Base-by-base conservation (phyloP, 2,797 vertebrate species). In the Pogoniulus pusillus region DNA sequence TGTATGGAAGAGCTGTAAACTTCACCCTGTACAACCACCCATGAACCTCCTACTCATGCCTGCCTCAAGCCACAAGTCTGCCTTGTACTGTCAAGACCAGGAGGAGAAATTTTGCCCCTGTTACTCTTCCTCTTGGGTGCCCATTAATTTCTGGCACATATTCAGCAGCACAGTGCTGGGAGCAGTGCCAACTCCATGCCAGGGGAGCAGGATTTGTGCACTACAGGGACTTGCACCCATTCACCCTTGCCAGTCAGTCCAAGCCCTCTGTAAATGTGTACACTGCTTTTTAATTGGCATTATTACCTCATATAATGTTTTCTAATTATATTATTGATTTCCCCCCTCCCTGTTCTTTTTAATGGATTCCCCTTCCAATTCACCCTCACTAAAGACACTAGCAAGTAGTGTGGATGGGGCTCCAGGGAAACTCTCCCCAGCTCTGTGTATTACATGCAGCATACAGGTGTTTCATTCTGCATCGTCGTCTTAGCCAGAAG, bases 281-380 rank as follows among this genome's bases (percentile, higher is more conserved):
- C 81, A 64, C 51, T 12, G 68, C 77, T 86, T 78, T 94, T 93
- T 95, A 93, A 95, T 93, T 86, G 92, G 89, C 83, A 82, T 94
- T 85, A 90, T 96, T 95, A 91, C 51, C 72, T 94, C 93, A 82
- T 75, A 68, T 93, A 95, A 94, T 94, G 94, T 71, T 95, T 92
- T 79, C 93, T 91, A 95, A 95, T 95, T 95, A 93, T 89, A 68
- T 76, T 86, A 95, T 96, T 92, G 94, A 93, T 95, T 92, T 64
- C 19, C 30, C 2, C 26, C 6, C 4, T 4, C 32, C 4, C 32
- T 4, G 3, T 53, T 91, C 64, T 90, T 93, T 93, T 90, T 96
- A 95, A 96, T 96, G 94, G 91, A 91, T 91, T 91, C 78, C 34
- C 68, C 81, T 93, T 83, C 74, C 89, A 91, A 26, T 51, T 79